These are phyloP conservation scores for Entosphenus tridentatus DNA, from an alignment of 2,113 vertebrate species.

Conservation along the genomic window DNA sequence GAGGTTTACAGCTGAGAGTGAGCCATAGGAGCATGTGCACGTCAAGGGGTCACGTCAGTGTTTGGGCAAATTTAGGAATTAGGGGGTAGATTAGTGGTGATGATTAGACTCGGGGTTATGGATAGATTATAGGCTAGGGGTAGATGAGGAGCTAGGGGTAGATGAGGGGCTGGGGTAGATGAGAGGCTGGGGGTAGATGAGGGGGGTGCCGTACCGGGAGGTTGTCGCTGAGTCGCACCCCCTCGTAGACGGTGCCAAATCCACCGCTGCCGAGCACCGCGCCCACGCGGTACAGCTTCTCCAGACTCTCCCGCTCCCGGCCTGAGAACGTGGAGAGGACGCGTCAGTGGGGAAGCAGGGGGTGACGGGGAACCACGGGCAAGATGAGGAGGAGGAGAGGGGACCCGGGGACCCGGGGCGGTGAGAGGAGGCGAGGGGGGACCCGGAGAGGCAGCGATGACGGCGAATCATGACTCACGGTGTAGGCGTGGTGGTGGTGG, in stretches of 20 bases:
- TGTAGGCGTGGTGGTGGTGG: no score
- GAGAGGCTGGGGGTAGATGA: neutral
- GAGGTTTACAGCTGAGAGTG: no score
- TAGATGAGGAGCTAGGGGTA: no score
- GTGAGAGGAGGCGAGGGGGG: no score
- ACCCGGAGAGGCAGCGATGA: neutral
- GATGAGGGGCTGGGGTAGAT: neutral
- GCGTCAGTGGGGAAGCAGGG: neutral
- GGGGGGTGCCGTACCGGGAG: conserved; percentile 44
- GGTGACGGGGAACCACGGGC: neutral
- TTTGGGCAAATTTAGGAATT: no score
- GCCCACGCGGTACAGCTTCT: conserved; percentile 81
- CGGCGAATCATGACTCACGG: no score
- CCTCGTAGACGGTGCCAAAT: conserved; percentile 76
- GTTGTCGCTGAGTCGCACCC: conserved; percentile 53
- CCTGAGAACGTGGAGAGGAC: conserved; percentile 19
- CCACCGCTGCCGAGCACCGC: conserved; percentile 74
- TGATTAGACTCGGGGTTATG: no score
- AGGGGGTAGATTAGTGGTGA: no score
- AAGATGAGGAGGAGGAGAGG: neutral
- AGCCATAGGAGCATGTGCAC: no score
- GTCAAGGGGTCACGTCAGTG: no score
- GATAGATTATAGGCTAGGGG: no score
- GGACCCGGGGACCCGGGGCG: no score
- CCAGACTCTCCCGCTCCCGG: conserved; percentile 68